Evolutionary conservation across 2,797 vertebrate genomes (phyloP).

Genomic region (Micromesistius poutassou): DNA sequence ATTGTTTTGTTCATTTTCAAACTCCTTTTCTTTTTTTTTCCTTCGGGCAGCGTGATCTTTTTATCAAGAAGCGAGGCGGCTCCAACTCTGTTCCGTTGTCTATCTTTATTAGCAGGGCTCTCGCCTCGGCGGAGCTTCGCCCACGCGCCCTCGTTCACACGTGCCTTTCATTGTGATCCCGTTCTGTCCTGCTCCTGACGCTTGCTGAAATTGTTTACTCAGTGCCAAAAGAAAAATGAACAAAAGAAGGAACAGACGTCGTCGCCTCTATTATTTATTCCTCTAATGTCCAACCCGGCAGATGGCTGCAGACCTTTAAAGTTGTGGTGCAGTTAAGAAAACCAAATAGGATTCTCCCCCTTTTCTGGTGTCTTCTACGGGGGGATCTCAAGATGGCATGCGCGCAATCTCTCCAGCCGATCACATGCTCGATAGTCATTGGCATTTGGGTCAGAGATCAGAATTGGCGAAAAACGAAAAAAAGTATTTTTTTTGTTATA

Average conservation of each 20-base stretch:
- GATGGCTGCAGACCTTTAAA: not conserved
- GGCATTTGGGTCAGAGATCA: slow-evolving; percentile 5
- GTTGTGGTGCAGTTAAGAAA: not conserved
- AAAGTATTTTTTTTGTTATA: not conserved
- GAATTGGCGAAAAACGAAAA: not conserved
- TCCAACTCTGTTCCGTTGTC: not conserved
- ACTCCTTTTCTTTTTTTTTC: not conserved
- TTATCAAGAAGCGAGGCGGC: not conserved
- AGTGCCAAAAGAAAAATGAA: not conserved
- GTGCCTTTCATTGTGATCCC: not conserved
- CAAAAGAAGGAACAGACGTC: not conserved
- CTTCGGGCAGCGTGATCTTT: not conserved
- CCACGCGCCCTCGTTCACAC: not conserved
- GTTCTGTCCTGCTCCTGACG: not conserved
- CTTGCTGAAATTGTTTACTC: not conserved
- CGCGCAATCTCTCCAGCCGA: slow-evolving; percentile 32
- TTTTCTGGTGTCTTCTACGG: not conserved
- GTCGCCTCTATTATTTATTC: not conserved
- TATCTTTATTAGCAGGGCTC: not conserved
- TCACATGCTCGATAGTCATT: slow-evolving; percentile 38
- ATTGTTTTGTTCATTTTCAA: slow-evolving; percentile 22
- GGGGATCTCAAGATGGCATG: slow-evolving; percentile 18
- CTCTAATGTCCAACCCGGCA: not conserved
- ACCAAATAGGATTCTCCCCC: not conserved
- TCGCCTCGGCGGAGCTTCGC: not conserved